Evolutionary conservation across 2,113 vertebrate species (phyloP).

Genomic region (Gnathonemus echidnorhynchus): DNA sequence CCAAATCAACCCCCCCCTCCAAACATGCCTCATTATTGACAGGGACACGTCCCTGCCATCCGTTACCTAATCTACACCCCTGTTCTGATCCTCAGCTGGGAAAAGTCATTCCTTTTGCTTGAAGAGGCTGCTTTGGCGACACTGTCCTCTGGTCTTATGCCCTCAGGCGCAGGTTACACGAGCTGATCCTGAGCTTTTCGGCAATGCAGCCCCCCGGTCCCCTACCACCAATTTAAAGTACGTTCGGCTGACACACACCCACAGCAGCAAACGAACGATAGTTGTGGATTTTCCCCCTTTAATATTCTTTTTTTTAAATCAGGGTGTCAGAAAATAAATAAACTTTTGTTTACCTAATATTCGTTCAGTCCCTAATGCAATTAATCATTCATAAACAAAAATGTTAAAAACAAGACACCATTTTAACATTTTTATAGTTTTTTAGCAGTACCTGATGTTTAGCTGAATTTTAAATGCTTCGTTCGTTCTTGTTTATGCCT

Average conservation of each 20-base stretch:
- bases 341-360: neutral
- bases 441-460: neutral
- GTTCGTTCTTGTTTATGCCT: neutral
- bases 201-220: neutral
- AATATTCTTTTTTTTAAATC: neutral
- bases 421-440: neutral
- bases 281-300: neutral
- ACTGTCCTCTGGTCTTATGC: neutral
- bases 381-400: neutral
- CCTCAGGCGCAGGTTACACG: neutral
- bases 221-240: neutral
- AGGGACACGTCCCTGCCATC: neutral
- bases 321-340: neutral
- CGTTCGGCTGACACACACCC: neutral
- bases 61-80: neutral
- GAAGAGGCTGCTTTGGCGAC: neutral
- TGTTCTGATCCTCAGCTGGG: neutral
- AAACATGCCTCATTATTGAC: neutral
- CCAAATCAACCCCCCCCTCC: neutral
- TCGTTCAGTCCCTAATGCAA: neutral
- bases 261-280: neutral
- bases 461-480: neutral
- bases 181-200: neutral
- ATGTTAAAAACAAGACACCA: neutral
- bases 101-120: neutral